Evolutionary conservation across 2,113 vertebrate genomes (phyloP), one percentile per base, ranked within the genome.

Genomic region (Octodon degus): DNA sequence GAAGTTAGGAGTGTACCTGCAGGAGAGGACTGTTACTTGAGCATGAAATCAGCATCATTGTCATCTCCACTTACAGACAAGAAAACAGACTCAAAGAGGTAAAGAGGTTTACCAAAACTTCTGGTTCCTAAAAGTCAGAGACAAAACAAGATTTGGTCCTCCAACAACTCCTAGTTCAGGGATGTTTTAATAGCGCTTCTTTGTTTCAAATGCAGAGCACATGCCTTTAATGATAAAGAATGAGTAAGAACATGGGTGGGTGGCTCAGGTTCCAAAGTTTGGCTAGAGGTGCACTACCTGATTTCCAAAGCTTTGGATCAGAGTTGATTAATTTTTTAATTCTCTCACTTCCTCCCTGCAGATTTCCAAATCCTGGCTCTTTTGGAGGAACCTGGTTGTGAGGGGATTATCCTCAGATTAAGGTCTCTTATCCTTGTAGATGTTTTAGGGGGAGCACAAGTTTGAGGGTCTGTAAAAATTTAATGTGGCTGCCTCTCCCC

Each of bases 51-150:
- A 32, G 22, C 0, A 1, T 27, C 32, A 47, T 80, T 79, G 30
- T n/a, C 55, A 7, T 63, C 40, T 94, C 74, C 74, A 70, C 77
- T 62, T 70, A 10, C 7, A 60, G 22, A 55, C 34, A 62, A 90
- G 60, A 65, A 97, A 95, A 70, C 60, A 79, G 30, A 19, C 47
- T 85, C n/a, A 70, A 4, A 50, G 86, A 20, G 14, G 50, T 53
- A 55, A 85, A 65, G 74, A 60, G 98, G 97, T 99, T 43, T 99
- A 98, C 0, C 99, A 99, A 96, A 98, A 99, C 84, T 98, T 99
- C 70, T 19, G 34, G 43, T 32, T 32, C 47, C 50, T 62, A 19
- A 68, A 65, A 82, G 20, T 65, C 34, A 81, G 27, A 65, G 58
- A n/a, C 43, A 34, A 86, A n/a, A 34, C 53, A 67, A 16, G 13